phyloP scores from a whole-genome alignment of 2,888 invertebrate genomes.

The Timema podura region DNA sequence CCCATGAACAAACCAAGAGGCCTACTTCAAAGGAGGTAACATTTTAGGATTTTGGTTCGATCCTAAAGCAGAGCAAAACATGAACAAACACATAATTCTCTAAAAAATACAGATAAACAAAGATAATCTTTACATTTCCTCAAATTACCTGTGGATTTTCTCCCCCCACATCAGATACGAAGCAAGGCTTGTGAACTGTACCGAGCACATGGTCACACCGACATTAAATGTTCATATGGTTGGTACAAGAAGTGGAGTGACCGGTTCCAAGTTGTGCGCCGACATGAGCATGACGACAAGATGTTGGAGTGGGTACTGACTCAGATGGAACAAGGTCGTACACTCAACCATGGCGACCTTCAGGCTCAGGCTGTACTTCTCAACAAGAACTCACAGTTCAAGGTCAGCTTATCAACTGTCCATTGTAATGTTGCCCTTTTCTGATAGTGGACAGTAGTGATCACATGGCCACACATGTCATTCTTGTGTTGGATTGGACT shows the following conservation, averaged over 20 bases:
- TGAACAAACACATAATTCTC: too few species aligned
- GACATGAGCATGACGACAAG: constrained; percentile 31
- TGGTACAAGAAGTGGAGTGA: constrained; percentile 40
- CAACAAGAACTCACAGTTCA: constrained; percentile 7
- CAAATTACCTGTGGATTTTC: too few species aligned
- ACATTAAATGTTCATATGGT: constrained; percentile 38
- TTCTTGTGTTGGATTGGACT: too few species aligned
- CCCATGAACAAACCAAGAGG: constrained; percentile 19
- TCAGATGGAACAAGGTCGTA: constrained; percentile 37
- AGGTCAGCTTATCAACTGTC: not conserved
- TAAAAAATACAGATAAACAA: too few species aligned
- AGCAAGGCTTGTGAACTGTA: constrained; percentile 37
- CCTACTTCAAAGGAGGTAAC: constrained; percentile 28
- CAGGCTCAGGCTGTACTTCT: constrained; percentile 33
- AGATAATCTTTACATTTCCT: too few species aligned
- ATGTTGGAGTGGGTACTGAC: constrained; percentile 37
- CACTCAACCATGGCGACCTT: constrained; percentile 36
- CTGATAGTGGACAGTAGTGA: too few species aligned
- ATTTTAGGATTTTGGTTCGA: too few species aligned
- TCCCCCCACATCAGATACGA: constrained; percentile 38
- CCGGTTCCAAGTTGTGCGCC: constrained; percentile 31
- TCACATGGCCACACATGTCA: too few species aligned
- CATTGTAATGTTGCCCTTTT: not conserved
- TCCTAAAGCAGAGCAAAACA: too few species aligned
- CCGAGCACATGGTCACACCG: constrained; percentile 34